Evolutionary conservation across 64 coral and sea anemone genomes (phyloP).

Genomic region (Montipora capricornis): DNA sequence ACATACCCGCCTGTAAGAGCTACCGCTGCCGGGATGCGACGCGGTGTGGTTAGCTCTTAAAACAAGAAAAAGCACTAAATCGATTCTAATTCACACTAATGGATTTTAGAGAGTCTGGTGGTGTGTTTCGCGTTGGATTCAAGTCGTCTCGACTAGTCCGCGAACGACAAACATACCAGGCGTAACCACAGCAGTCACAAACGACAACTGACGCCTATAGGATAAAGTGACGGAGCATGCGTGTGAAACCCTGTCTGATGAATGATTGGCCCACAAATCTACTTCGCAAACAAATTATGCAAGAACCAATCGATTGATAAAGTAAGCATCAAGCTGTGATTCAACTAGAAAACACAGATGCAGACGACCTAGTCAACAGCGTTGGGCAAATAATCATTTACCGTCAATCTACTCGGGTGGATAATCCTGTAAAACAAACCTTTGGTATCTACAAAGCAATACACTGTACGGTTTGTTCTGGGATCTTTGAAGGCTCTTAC

Average conservation of each 20-base stretch:
- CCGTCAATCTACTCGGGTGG: conserved; percentile 63
- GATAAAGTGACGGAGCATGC: conserved; percentile 50
- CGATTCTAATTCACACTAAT: conserved; percentile 48
- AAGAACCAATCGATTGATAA: conserved; percentile 63
- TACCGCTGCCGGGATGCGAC: conserved; percentile 54
- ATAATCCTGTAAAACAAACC: conserved; percentile 51
- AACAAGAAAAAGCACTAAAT: conserved; percentile 78
- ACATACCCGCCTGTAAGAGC: conserved; percentile 67
- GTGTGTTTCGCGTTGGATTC: conserved; percentile 41
- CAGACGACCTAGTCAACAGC: conserved; percentile 64
- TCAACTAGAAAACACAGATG: conserved; percentile 74
- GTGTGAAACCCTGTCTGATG: conserved; percentile 57
- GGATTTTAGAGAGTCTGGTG: conserved; percentile 55
- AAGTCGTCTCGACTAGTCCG: neutral
- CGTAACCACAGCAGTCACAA: conserved; percentile 22
- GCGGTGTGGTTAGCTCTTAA: conserved; percentile 55
- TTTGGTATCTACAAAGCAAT: conserved; percentile 6
- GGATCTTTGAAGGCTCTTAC: neutral
- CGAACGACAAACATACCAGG: conserved; percentile 22
- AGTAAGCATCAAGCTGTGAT: conserved; percentile 77
- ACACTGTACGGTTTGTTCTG: conserved; percentile 22
- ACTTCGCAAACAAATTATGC: conserved; percentile 57
- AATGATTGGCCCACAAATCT: conserved; percentile 33
- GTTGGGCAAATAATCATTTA: conserved; percentile 66
- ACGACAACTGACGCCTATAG: conserved; percentile 48